phyloP scores from a whole-genome alignment of 2,113 vertebrate genomes.

The Thryonomys swinderianus region DNA sequence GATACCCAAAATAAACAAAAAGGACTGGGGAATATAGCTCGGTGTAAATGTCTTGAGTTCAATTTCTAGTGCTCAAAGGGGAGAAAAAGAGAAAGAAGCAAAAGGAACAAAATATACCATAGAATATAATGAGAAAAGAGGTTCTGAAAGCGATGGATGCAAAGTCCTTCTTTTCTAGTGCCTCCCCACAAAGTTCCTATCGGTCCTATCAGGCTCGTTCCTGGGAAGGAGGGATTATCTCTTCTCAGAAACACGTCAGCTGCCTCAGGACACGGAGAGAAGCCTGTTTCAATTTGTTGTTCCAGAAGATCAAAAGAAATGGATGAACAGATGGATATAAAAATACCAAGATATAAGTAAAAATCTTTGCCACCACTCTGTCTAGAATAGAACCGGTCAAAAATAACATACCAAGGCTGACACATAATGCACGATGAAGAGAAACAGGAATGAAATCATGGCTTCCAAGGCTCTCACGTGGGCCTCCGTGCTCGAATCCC shows the following conservation, averaged over 20 bases:
- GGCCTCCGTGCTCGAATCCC: background rate
- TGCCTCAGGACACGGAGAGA: background rate
- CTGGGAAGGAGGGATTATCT: background rate
- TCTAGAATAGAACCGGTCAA: background rate
- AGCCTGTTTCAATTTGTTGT: background rate
- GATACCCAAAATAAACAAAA: background rate
- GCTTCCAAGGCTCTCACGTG: background rate
- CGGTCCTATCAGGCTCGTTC: background rate
- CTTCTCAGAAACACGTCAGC: background rate
- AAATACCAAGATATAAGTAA: background rate
- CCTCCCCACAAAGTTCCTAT: background rate
- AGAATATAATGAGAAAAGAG: background rate
- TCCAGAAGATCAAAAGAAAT: background rate
- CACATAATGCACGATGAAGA: background rate
- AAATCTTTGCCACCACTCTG: background rate
- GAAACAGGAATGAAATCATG: background rate
- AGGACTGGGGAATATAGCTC: background rate
- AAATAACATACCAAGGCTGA: background rate
- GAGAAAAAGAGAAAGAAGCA: background rate
- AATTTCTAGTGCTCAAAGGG: background rate
- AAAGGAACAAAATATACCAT: background rate
- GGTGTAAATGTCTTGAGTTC: background rate
- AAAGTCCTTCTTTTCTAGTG: background rate
- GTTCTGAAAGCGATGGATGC: background rate
- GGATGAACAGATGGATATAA: background rate